Conservation (phyloP, 2,113 vertebrate genomes). For the Gila orcuttii region DNA sequence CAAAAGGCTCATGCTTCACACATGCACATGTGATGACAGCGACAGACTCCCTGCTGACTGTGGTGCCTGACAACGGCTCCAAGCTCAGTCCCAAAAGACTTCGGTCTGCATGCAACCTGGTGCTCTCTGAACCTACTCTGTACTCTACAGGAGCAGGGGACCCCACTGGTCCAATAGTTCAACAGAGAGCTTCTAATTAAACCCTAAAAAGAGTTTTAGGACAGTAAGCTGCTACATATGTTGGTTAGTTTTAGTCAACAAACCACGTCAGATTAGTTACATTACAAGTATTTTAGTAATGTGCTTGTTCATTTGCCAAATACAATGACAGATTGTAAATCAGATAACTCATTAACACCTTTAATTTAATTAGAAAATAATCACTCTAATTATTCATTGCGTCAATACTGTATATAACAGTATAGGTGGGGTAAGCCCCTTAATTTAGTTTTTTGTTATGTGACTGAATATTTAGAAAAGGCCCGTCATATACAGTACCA, state of each 20-base stretch:
- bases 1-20: constrained; percentile 27
- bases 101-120: constrained; percentile 34
- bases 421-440: neutral
- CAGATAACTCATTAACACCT: neutral
- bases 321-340: neutral
- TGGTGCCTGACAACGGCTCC: constrained; percentile 42
- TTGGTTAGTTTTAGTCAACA: neutral
- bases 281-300: neutral
- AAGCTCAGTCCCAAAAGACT: constrained; percentile 49
- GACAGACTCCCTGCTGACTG: constrained; percentile 52
- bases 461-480: neutral
- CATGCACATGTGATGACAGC: constrained; percentile 39
- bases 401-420: neutral
- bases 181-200: neutral
- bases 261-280: neutral
- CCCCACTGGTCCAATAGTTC: neutral
- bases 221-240: neutral
- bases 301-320: neutral
- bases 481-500: neutral
- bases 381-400: neutral
- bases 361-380: constrained; percentile 23
- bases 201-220: neutral
- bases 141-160: constrained; percentile 8
- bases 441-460: too few species aligned
- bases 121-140: constrained; percentile 42